Percentiles rank a stretch among this genome's conserved stretches.
phyloP scores from a whole-genome alignment of 2,113 vertebrate species.

The Pelecanoides urinatrix region DNA sequence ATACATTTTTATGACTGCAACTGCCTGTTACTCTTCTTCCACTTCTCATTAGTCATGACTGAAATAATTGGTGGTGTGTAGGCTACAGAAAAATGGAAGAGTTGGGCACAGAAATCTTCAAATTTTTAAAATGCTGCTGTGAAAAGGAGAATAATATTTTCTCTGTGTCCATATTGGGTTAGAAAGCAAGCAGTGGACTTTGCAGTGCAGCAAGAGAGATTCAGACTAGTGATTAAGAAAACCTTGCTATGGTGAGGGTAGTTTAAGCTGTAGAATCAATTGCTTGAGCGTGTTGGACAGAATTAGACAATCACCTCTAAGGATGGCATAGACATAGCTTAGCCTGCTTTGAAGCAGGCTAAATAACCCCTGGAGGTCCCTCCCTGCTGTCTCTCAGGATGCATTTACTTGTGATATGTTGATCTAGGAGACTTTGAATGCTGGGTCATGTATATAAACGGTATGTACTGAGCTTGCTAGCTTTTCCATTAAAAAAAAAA shows the following conservation, averaged over 20 bases:
- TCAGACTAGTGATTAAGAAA: neutral
- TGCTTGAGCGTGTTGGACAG: neutral
- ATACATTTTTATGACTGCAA: neutral
- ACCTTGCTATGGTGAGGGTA: neutral
- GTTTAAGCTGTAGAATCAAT: neutral
- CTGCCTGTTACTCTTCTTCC: neutral
- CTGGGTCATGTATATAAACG: neutral
- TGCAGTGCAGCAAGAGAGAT: neutral
- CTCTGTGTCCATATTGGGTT: neutral
- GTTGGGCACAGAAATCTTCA: neutral
- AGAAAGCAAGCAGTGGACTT: neutral
- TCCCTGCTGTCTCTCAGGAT: neutral
- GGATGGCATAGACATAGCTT: neutral
- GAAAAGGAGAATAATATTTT: neutral
- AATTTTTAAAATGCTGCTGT: neutral
- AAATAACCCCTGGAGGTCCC: neutral
- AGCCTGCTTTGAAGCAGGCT: constrained; percentile 5
- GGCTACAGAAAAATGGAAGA: neutral
- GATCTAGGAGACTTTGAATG: neutral
- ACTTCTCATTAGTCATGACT: neutral
- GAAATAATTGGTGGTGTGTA: neutral
- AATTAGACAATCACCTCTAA: neutral
- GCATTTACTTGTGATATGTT: neutral
- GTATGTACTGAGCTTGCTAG: neutral
- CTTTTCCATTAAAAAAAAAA: neutral